Evolutionary conservation across 2,113 vertebrate genomes (phyloP).

Genomic region (Chionis minor): DNA sequence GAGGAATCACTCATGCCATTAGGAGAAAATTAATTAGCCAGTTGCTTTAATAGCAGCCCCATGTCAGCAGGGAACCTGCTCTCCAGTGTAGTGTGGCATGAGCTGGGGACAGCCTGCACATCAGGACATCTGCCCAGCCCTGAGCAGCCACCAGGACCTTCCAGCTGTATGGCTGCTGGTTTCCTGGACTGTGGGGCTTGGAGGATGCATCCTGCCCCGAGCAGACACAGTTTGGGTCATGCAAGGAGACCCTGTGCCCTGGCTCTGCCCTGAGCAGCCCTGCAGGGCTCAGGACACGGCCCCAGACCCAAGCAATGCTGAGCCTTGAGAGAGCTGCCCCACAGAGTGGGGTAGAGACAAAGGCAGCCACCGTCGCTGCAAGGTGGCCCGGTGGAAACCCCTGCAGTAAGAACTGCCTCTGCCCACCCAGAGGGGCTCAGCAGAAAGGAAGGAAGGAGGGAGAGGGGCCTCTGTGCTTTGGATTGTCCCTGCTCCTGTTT

Average conservation of each 20-base stretch:
- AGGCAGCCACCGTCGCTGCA: background rate
- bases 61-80: background rate
- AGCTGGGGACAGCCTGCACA: background rate
- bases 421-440: background rate
- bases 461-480: background rate
- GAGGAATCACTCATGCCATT: background rate
- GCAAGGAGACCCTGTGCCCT: fast-evolving
- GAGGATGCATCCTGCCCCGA: background rate
- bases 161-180: background rate
- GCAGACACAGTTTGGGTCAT: background rate
- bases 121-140: background rate
- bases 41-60: constrained; percentile 3
- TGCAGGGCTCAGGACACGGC: background rate
- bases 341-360: background rate
- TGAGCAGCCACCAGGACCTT: background rate
- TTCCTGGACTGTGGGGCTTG: background rate
- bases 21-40: constrained; percentile 39
- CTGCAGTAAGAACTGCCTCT: background rate
- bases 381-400: fast-evolving
- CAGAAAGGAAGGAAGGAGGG: background rate
- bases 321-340: background rate
- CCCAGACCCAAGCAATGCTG: fast-evolving
- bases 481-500: fast-evolving
- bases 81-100: background rate
- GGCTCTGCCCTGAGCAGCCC: background rate